Percentiles rank a stretch among this genome's conserved stretches.
phyloP scores from a whole-genome alignment of 2,888 invertebrate genomes.

The Saturnia pavonia region DNA sequence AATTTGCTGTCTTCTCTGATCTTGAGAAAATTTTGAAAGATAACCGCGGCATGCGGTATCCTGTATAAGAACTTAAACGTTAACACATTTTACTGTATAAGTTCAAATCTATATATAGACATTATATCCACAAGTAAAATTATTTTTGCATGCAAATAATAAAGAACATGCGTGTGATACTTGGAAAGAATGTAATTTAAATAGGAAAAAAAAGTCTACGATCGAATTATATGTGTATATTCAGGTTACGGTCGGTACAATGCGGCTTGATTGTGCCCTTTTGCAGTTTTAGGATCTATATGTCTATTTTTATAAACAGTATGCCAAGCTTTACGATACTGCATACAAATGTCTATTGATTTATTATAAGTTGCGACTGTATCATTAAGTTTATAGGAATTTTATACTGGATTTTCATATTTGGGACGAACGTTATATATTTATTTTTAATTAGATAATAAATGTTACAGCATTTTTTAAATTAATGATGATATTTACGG shows the following conservation, averaged over 20 bases:
- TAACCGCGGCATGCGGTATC: too few relatives aligned
- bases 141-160: not conserved
- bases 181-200: not conserved
- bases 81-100: too few relatives aligned
- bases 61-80: too few relatives aligned
- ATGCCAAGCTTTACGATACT: not conserved
- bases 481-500: not conserved
- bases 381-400: not conserved
- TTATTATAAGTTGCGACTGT: not conserved
- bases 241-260: not conserved
- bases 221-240: not conserved
- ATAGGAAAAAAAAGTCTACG: not conserved
- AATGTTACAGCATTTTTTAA: not conserved
- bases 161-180: not conserved
- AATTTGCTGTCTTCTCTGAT: too few relatives aligned
- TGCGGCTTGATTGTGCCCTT: not conserved
- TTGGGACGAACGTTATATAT: not conserved
- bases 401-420: not conserved
- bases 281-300: not conserved
- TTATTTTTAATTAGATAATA: not conserved
- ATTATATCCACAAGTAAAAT: not conserved
- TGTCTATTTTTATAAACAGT: conserved; percentile 2
- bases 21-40: too few relatives aligned
- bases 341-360: not conserved
- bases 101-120: not conserved